These are phyloP conservation scores for Hydrolagus affinis DNA, from an alignment of 2,113 vertebrate species.

Conservation along the genomic window DNA sequence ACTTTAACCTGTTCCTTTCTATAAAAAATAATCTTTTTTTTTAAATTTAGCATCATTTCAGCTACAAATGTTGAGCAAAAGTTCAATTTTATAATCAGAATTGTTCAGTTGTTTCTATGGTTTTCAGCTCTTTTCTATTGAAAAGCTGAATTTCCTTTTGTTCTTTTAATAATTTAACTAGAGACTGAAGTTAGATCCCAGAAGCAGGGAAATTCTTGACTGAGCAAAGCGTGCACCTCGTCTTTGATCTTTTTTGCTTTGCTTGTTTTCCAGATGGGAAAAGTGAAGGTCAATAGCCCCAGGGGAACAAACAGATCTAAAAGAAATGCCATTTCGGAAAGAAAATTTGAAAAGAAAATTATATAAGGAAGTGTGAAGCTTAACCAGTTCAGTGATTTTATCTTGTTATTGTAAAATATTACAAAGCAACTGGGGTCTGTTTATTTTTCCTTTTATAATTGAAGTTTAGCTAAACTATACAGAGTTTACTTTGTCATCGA, in stretches of 20 bases:
- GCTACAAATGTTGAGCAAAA: neutral
- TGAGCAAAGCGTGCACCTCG: slow-evolving; percentile 27
- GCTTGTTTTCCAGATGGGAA: slow-evolving; percentile 61
- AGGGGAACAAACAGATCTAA: slow-evolving; percentile 48
- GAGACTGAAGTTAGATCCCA: slow-evolving; percentile 2
- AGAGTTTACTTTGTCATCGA: neutral
- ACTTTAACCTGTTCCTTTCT: neutral
- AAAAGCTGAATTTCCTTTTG: neutral
- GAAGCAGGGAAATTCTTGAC: neutral
- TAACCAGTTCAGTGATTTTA: neutral
- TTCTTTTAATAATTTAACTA: neutral
- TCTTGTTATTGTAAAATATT: neutral
- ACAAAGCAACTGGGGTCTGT: neutral
- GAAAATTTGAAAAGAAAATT: slow-evolving; percentile 53
- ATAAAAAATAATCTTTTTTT: neutral
- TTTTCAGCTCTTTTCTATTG: neutral
- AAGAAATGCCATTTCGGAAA: slow-evolving; percentile 55
- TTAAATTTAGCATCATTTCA: neutral
- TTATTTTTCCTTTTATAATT: neutral
- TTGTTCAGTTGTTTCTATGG: neutral
- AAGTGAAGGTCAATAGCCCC: slow-evolving; percentile 54
- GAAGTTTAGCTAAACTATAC: neutral
- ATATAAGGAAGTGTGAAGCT: slow-evolving; percentile 47
- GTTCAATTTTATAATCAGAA: neutral
- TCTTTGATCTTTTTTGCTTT: slow-evolving; percentile 56